Percentiles rank a stretch among this genome's conserved stretches.
These are phyloP conservation scores for Biston betularia DNA, from an alignment of 2,888 invertebrate species.

Conservation along the genomic window DNA sequence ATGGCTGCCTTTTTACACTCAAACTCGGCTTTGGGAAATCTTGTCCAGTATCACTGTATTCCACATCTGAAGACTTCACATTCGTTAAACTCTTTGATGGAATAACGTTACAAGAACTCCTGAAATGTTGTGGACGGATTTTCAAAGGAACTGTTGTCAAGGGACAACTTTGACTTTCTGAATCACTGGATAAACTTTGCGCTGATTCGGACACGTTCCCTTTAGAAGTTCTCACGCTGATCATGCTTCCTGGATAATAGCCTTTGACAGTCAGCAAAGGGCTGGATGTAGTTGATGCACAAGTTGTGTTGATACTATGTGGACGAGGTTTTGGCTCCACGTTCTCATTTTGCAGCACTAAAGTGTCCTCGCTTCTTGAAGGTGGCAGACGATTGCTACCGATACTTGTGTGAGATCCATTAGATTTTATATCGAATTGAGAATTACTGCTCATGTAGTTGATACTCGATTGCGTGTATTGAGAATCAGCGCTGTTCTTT, in stretches of 20 bases:
- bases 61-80: conserved; percentile 84
- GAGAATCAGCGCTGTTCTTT: conserved; percentile 87
- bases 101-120: conserved; percentile 74
- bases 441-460: conserved; percentile 77
- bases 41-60: conserved; percentile 77
- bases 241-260: conserved; percentile 87
- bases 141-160: conserved; percentile 84
- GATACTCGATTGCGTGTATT: conserved; percentile 84
- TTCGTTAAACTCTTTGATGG: conserved; percentile 88
- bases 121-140: conserved; percentile 82
- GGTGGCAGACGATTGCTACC: conserved; percentile 88
- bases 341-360: conserved; percentile 81
- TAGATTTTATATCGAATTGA: conserved; percentile 77
- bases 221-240: conserved; percentile 87
- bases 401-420: conserved; percentile 74
- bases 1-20: conserved; percentile 81
- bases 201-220: conserved; percentile 88
- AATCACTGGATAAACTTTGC: conserved; percentile 89
- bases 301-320: conserved; percentile 85
- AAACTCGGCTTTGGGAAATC: conserved; percentile 67
- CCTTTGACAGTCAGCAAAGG: conserved; percentile 88
- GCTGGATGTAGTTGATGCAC: conserved; percentile 89
- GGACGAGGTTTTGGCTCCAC: conserved; percentile 82
- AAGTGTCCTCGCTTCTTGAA: conserved; percentile 92
- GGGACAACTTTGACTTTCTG: conserved; percentile 86